Evolutionary conservation across 2,888 invertebrate species (phyloP), one percentile per base, ranked within the genome.

Genomic region (Julus scanicus): DNA sequence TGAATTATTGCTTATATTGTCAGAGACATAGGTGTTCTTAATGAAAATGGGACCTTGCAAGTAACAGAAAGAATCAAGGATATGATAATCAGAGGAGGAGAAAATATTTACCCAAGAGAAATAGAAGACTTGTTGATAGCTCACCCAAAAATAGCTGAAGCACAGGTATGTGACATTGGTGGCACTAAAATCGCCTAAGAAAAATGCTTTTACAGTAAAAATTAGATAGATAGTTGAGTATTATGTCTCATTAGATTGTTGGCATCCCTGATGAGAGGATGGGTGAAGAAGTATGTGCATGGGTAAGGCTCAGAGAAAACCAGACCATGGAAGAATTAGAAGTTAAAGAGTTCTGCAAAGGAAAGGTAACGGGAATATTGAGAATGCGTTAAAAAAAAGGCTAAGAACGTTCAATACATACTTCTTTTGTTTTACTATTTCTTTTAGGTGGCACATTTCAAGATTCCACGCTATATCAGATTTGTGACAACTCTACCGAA

Each of bases 221-320:
- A 29, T 29, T 29, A 29, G 29, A 29, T 29, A 29, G 1, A 29
- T 29, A 53, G 3, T 4, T 13, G 3, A 13, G 11, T 13, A 11
- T 53, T 29, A 1, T 29, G 29, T 29, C 29, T 29, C 29, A 29
- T 29, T 29, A 95, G 95, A 94, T 95, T 0, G 93, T 96, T 89
- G 96, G 96, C n/a, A 94, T 96, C 13, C 93, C 95, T 15, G 96
- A 97, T 91, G 94, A 94, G 87, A 93, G 96, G 88, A 92, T 96
- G 71, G 97, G 97, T 0, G 97, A 97, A 92, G 92, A 92, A 89
- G 90, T 92, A 4, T 92, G 92, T 91, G 92, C 92, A 20, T 92
- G 92, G 91, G 90, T 93, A 86, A 29, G 8, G 15, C 37, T 37
- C 2, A 9, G 37, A 1, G 37, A 37, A 0, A 37, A 37, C 4